A percentile compares a stretch with the other conserved stretches of the same genome.
These are phyloP conservation scores for Diorhabda sublineata DNA, from an alignment of 1,140 invertebrate genomes.

Conservation along the genomic window DNA sequence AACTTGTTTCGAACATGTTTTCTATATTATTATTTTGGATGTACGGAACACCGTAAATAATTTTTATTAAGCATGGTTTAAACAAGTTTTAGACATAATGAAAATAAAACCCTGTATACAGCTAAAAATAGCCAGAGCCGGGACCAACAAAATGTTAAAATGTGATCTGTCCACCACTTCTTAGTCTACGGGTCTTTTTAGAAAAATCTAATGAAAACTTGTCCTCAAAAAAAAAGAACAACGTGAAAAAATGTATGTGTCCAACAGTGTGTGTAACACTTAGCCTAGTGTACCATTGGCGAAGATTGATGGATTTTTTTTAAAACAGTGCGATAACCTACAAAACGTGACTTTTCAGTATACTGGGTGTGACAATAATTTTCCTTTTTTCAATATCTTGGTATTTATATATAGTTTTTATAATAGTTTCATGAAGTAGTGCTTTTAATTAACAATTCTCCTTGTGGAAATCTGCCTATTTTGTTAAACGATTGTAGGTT, in stretches of 20 bases:
- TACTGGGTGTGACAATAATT: conserved; percentile 49
- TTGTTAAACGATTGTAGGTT: too few species aligned
- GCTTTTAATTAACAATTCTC: too few species aligned
- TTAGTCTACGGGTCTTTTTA: conserved; percentile 4
- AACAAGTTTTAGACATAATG: not conserved
- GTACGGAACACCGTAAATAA: too few species aligned
- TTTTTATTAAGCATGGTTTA: too few species aligned
- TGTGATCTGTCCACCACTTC: conserved; percentile 9
- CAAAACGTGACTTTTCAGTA: conserved; percentile 18
- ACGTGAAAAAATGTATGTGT: conserved; percentile 36
- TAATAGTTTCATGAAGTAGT: too few species aligned
- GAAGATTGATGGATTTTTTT: conserved; percentile 28
- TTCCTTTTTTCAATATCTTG: conserved; percentile 37
- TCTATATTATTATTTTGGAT: too few species aligned
- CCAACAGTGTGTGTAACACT: conserved; percentile 38
- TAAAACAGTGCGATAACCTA: conserved; percentile 14
- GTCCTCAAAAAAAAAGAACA: conserved; percentile 26
- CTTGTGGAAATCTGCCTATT: too few species aligned
- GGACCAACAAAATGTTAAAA: conserved; percentile 6
- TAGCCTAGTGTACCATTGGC: conserved; percentile 49
- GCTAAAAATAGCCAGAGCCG: not conserved
- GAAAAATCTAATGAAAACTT: conserved; percentile 14
- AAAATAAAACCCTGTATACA: conserved; percentile 1
- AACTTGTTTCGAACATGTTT: too few species aligned
- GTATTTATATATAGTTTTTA: conserved; percentile 33